Evolutionary conservation across 1,140 invertebrate species (phyloP).

Genomic region (Panulirus ornatus): DNA sequence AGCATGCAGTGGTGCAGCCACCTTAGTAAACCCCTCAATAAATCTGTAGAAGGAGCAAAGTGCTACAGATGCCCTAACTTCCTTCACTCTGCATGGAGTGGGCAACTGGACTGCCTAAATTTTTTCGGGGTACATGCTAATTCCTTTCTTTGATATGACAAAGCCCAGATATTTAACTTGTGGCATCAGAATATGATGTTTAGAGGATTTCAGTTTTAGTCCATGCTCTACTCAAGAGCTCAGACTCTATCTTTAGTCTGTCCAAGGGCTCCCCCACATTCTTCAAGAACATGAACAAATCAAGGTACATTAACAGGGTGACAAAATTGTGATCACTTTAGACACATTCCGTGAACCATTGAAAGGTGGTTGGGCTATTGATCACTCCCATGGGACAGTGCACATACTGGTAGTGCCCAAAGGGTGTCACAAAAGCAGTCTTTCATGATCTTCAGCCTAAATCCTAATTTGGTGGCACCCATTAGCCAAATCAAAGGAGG

Average conservation of each 20-base stretch:
- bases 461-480: constrained; percentile 19
- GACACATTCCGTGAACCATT: constrained; percentile 4
- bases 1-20: constrained; percentile 16
- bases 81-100: constrained; percentile 21
- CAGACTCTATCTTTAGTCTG: not conserved
- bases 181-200: not conserved
- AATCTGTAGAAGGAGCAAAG: constrained; percentile 47
- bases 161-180: constrained; percentile 22
- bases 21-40: constrained; percentile 7
- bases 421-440: constrained; percentile 16
- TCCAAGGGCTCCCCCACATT: constrained; percentile 14
- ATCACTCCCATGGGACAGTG: constrained; percentile 20
- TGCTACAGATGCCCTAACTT: constrained; percentile 19
- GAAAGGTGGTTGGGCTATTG: constrained; percentile 22
- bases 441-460: not conserved
- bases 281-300: constrained; percentile 9
- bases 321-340: constrained; percentile 35
- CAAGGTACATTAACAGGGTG: constrained; percentile 28
- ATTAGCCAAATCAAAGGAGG: not conserved
- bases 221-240: not conserved
- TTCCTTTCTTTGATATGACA: constrained; percentile 16
- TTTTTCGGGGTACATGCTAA: constrained; percentile 25
- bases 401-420: constrained; percentile 23
- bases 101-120: constrained; percentile 27
- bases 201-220: constrained; percentile 31